Conservation (phyloP, 2,113 vertebrate genomes). For the Phylloscopus trochiloides region DNA sequence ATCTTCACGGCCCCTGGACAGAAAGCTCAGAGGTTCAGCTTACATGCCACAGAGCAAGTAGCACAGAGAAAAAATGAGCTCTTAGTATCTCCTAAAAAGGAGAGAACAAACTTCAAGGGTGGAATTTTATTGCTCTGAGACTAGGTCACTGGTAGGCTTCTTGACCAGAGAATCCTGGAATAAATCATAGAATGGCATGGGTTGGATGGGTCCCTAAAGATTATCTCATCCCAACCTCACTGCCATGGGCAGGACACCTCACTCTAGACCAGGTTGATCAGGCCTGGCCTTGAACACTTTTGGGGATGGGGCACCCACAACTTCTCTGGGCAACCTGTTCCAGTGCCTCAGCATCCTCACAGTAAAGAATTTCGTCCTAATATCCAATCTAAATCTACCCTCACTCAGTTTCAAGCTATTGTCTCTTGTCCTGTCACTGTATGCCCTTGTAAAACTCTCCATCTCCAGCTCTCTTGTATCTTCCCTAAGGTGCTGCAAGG, state of each 20-base stretch:
- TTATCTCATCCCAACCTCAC: no score
- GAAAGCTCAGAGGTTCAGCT: neutral
- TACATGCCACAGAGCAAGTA: neutral
- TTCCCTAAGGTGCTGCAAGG: neutral
- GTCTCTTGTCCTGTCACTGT: neutral
- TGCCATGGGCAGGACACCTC: neutral
- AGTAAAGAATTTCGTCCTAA: neutral
- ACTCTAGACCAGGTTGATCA: neutral
- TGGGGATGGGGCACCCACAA: accelerated
- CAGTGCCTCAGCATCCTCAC: neutral
- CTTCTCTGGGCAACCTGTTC: neutral
- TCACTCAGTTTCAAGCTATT: neutral
- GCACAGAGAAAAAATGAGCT: neutral
- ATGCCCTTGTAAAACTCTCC: neutral
- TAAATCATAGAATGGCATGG: neutral
- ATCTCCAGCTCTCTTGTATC: no score
- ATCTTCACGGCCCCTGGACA: neutral
- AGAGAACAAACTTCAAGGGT: neutral
- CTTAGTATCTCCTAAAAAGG: neutral
- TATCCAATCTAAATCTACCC: neutral
- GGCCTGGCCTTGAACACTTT: neutral
- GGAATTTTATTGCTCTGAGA: neutral
- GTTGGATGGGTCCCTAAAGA: neutral
- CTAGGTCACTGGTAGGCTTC: neutral
- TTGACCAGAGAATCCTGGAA: neutral